Conservation (phyloP, 2,113 vertebrate genomes). For the Odocoileus hemionus region DNA sequence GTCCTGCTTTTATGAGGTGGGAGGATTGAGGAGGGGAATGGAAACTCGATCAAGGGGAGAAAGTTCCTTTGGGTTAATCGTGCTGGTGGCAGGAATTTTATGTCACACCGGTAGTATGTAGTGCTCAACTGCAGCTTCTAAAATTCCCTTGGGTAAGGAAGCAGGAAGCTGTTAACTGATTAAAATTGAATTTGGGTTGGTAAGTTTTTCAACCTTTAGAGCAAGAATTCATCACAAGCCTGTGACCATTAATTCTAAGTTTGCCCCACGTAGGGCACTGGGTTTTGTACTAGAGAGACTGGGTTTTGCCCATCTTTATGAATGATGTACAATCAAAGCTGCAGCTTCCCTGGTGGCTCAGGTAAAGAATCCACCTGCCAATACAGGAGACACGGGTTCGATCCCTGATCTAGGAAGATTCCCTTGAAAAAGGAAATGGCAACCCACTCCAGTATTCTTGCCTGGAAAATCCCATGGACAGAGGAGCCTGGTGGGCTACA, state of each 20-base stretch:
- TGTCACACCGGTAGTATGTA: not conserved
- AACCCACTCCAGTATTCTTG: not conserved
- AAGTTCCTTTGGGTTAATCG: not conserved
- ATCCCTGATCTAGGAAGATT: not conserved
- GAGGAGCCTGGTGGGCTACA: not conserved
- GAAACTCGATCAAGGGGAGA: not conserved
- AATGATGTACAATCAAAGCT: not conserved
- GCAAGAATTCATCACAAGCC: not conserved
- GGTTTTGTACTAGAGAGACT: not conserved
- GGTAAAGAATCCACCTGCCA: not conserved
- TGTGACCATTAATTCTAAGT: not conserved
- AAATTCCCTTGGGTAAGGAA: not conserved
- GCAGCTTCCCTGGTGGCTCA: not conserved
- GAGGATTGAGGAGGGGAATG: not conserved
- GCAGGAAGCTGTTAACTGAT: not conserved
- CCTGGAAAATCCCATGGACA: not conserved
- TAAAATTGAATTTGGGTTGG: not conserved
- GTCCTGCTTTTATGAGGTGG: not conserved
- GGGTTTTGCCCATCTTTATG: not conserved
- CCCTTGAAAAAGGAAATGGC: not conserved
- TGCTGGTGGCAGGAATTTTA: not conserved
- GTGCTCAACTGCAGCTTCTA: not conserved
- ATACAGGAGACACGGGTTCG: not conserved
- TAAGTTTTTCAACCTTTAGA: not conserved
- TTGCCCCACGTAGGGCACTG: not conserved